Base-by-base conservation (phyloP, 2,888 invertebrate species). In the Acleris sparsana region DNA sequence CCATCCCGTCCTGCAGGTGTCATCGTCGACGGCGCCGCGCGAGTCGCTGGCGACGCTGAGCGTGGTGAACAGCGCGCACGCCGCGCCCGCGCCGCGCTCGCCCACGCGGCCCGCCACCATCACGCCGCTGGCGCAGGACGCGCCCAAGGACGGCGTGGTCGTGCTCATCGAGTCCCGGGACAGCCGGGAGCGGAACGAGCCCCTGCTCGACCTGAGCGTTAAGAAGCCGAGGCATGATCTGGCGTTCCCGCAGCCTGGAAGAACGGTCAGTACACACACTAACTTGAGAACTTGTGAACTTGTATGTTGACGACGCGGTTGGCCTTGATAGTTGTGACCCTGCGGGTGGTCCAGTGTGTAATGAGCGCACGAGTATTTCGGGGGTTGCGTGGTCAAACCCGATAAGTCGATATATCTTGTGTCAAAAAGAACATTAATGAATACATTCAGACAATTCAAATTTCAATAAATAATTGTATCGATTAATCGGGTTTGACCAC, bases 71-170 rank as follows among this genome's bases (percentile, higher is more conserved):
- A 88, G 93, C 9, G 89, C 89, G 39, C 76, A 86, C 63, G 77
- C 62, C 17, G 84, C 82, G 68, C 79, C 77, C 53, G 76, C 79
- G 18, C 67, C 86, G 77, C 80, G 78, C 72, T 77, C 87, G 76
- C 94, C 94, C n/a, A 88, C 94, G 52, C 94, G 95, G 39, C 93
- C 95, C 72, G 95, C 96, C 55, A 95, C 95, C 29, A 95, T 95
- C 60, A 95, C 95, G 13, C 95, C 95, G 0, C 95, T 79, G 80
- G 88, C 68, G 80, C 75, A 70, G 58, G 17, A 87, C 92, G 68
- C 92, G 93, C 43, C 83, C 52, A 93, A 94, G 72, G 95, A 95
- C 73, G 95, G 95, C 70, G 86, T 96, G 55, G 95, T 95, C 65
- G 93, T 96, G 61, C 78, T 92, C 72, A 87, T 93, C 1, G 89